These are phyloP conservation scores for Salticus scenicus DNA, from an alignment of 2,888 invertebrate genomes.

Conservation along the genomic window DNA sequence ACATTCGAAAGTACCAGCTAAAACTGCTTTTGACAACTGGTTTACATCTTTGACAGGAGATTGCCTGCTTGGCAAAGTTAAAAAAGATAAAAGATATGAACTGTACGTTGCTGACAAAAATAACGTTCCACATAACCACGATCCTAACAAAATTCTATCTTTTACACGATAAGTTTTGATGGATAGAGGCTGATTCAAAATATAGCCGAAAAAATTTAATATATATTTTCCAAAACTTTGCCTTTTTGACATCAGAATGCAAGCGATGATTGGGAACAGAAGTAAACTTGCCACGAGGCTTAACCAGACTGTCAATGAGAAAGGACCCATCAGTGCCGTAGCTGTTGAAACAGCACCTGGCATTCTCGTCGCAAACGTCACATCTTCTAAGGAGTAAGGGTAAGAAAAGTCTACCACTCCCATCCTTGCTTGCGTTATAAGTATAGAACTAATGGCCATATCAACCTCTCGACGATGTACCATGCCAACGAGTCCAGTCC, in stretches of 20 bases:
- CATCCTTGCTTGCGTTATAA: slow-evolving; percentile 78
- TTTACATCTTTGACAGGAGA: not conserved
- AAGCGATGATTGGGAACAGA: not conserved
- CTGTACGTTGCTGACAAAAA: slow-evolving; percentile 28
- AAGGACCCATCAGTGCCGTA: slow-evolving; percentile 22
- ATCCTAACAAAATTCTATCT: not conserved
- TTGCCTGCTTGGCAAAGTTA: slow-evolving; percentile 30
- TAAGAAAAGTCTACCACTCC: slow-evolving; percentile 78
- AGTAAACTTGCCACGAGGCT: not conserved
- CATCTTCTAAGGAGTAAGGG: slow-evolving; percentile 74
- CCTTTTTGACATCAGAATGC: not conserved
- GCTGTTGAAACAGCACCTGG: slow-evolving; percentile 20
- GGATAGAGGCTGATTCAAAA: slow-evolving; percentile 23
- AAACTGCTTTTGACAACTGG: slow-evolving; percentile 19
- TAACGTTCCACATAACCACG: slow-evolving; percentile 15
- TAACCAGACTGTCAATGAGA: slow-evolving; percentile 31
- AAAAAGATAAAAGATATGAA: slow-evolving; percentile 25
- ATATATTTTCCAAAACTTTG: not conserved
- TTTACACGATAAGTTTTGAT: not conserved
- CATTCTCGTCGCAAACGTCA: slow-evolving; percentile 30
- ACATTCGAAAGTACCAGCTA: slow-evolving; percentile 20
- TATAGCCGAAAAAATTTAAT: not conserved
- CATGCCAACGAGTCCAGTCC: slow-evolving; percentile 73
- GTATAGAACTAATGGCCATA: slow-evolving; percentile 79
- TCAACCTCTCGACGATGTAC: slow-evolving; percentile 74